Base-by-base conservation (phyloP, 2,797 vertebrate genomes). In the Sebastes kiyomatsui region DNA sequence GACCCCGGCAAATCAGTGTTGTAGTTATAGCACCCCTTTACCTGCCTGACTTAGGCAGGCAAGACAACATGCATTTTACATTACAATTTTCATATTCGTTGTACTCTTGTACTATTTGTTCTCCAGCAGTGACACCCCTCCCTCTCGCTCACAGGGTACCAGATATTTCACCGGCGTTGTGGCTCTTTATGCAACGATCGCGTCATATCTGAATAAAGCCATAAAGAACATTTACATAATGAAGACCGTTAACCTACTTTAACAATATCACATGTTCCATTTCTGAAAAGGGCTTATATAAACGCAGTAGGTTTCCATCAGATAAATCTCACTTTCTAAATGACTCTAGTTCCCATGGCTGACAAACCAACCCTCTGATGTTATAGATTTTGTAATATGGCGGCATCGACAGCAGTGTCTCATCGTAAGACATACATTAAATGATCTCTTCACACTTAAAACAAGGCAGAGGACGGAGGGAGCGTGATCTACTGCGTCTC, bases 371-470 rank as follows among this genome's bases (percentile, higher is more conserved):
- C 2, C 14, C 10, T 7, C 38, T 4, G n/a, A 38, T 32, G 22
- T 66, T 14, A 61, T 46, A 12, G 16, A 38, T 7, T 28, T 14
- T 10, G 11, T 46, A 13, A 42, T 11, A 67, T 38, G 46, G 22
- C 71, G 56, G 42, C 46, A 64, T 38, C 4, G 27, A 20, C 70
- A 6, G 16, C 30, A 3, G 1, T 10, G 16, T 72, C 27, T 72
- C 35, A 66, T 66, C 58, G 1, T 66, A 14, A 55, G 28, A 58
- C 10, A 71, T 46, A 46, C 16, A 46, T 46, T 46, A n/a, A 88
- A 80, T 56, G n/a, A 22, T 64, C 33, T 77, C 68, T 79, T 71
- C 11, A 74, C 23, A 58, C 33, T 71, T 79, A 73, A 81, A 83
- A 77, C 16, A 69, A 61, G 55, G 61, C 66, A 56, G 58, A 72